phyloP scores from a whole-genome alignment of 2,113 vertebrate genomes.

The Macroglossus sobrinus region DNA sequence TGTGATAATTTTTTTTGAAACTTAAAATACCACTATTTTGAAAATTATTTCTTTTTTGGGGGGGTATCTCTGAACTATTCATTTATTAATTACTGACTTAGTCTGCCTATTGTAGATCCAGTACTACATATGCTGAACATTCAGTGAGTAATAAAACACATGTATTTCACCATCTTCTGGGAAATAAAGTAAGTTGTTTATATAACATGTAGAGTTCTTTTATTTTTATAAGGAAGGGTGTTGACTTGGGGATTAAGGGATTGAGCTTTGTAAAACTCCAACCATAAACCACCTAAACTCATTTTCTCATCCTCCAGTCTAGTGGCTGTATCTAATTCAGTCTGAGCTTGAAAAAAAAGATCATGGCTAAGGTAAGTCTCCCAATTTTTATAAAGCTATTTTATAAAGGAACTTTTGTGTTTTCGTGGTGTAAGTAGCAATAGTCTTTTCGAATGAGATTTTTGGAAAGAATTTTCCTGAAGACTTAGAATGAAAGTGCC shows the following conservation, averaged over 20 bases:
- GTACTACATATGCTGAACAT: background rate
- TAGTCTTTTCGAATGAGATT: background rate
- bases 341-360: background rate
- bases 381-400: background rate
- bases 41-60: background rate
- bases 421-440: background rate
- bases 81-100: background rate
- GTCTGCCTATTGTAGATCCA: background rate
- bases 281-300: background rate
- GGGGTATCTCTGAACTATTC: background rate
- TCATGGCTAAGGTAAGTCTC: background rate
- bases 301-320: background rate
- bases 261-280: background rate
- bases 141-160: background rate
- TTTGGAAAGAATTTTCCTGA: background rate
- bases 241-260: background rate
- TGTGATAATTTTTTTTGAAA: background rate
- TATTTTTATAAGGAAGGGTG: background rate
- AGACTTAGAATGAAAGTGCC: background rate
- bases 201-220: background rate
- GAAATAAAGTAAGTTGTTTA: background rate
- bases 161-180: background rate
- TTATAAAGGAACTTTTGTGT: background rate
- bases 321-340: background rate
- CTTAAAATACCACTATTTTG: background rate